Evolutionary conservation across 2,797 vertebrate species (phyloP).

Genomic region (Malurus splendens): DNA sequence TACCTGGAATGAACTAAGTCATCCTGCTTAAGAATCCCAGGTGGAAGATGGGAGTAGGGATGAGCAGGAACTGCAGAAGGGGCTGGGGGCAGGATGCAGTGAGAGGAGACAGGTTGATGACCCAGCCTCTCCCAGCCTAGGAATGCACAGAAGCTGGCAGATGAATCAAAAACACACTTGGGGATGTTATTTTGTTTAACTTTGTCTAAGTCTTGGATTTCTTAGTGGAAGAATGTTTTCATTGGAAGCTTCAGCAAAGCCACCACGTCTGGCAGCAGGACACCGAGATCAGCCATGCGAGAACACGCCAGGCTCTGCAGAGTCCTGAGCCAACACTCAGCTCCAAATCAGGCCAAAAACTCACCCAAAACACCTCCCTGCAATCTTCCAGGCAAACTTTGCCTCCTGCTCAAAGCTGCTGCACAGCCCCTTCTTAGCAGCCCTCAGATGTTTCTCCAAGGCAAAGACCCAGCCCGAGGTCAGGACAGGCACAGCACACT

Average conservation of each 20-base stretch:
- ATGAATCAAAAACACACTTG: not conserved
- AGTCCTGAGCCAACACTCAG: not conserved
- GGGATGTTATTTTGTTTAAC: not conserved
- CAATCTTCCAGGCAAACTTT: not conserved
- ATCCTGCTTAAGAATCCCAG: not conserved
- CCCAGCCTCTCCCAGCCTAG: not conserved
- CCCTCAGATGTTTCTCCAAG: not conserved
- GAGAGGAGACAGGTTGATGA: not conserved
- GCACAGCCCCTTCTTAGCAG: not conserved
- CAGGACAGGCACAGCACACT: not conserved
- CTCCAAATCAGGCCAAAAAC: not conserved
- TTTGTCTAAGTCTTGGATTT: not conserved
- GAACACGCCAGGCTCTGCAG: fast-evolving
- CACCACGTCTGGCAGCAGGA: not conserved
- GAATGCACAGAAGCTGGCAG: not conserved
- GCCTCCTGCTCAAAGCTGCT: not conserved
- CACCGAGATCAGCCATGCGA: not conserved
- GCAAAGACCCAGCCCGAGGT: not conserved
- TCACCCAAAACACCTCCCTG: fast-evolving
- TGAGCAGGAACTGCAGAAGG: not conserved
- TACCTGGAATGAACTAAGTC: not conserved
- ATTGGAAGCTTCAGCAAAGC: not conserved
- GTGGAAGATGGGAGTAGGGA: not conserved
- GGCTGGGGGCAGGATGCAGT: not conserved
- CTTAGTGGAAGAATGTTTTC: not conserved